Conservation (phyloP, 1,140 invertebrate species). For the Panagrolaimus sp. region DNA sequence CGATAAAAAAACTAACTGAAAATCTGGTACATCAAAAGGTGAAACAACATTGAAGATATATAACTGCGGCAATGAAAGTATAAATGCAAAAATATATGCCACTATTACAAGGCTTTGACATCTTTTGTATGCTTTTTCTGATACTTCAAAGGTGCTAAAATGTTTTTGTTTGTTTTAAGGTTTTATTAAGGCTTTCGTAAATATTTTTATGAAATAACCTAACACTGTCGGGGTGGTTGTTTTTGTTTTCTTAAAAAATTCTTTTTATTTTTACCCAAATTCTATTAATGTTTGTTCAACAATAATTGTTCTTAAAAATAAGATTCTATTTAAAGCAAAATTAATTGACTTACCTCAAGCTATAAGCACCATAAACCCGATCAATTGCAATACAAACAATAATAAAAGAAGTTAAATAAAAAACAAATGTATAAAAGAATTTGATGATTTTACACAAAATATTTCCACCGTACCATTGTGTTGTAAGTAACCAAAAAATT, state of each 20-base stretch:
- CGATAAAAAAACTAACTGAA: constrained; percentile 6
- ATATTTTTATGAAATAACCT: too few species aligned
- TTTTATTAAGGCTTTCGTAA: too few species aligned
- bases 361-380: constrained; percentile 49
- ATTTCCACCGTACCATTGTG: constrained; percentile 53
- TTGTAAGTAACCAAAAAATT: constrained; percentile 55
- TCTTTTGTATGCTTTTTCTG: constrained; percentile 38
- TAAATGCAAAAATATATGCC: constrained; percentile 50
- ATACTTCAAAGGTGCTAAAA: constrained; percentile 46
- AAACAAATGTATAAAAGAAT: constrained; percentile 58
- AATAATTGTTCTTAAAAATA: too few species aligned
- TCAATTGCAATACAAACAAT: constrained; percentile 58
- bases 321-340: too few species aligned
- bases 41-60: constrained; percentile 47
- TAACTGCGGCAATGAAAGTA: constrained; percentile 53
- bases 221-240: too few species aligned
- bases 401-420: constrained; percentile 58
- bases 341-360: constrained; percentile 43
- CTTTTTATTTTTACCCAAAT: too few species aligned
- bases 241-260: too few species aligned
- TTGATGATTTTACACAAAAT: constrained; percentile 53
- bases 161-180: constrained; percentile 10
- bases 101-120: constrained; percentile 39
- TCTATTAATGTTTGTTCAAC: too few species aligned
- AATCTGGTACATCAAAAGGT: constrained; percentile 15